Evolutionary conservation across 2,113 vertebrate species (phyloP).

Genomic region (Amia ocellicauda): DNA sequence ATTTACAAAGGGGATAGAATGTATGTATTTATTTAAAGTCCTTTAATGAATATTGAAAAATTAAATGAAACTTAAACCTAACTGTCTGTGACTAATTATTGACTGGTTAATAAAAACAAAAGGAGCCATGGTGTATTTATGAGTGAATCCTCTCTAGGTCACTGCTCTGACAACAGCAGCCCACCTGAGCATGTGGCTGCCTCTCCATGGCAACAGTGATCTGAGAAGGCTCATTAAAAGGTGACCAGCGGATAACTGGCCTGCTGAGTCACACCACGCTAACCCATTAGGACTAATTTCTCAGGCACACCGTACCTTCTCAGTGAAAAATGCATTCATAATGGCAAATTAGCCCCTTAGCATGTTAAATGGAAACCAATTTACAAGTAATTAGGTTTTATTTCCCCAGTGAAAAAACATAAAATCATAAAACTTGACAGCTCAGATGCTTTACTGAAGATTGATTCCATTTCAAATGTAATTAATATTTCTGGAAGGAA

Average conservation of each 20-base stretch:
- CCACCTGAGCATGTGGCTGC: slow-evolving; percentile 7
- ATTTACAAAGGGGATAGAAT: too few relatives aligned
- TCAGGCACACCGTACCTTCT: not conserved
- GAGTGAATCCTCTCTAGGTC: not conserved
- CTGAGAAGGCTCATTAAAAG: slow-evolving; percentile 27
- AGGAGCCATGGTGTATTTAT: not conserved
- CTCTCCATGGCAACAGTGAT: slow-evolving; percentile 33
- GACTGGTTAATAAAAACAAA: not conserved
- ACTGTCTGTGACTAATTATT: too few relatives aligned
- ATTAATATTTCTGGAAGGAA: too few relatives aligned
- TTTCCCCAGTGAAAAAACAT: not conserved
- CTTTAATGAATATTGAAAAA: too few relatives aligned
- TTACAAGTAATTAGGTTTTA: not conserved
- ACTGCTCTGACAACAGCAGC: slow-evolving; percentile 17
- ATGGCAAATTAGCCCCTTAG: not conserved
- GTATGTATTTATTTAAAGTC: too few relatives aligned
- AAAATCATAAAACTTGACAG: too few relatives aligned
- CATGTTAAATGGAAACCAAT: not conserved
- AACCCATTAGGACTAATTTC: not conserved
- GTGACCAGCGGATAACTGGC: slow-evolving; percentile 39
- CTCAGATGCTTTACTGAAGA: too few relatives aligned
- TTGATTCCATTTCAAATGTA: too few relatives aligned
- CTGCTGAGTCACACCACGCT: not conserved
- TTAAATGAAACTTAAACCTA: too few relatives aligned
- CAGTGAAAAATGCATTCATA: not conserved